These are phyloP conservation scores for Drosophila pseudoobscura DNA, from an alignment of 1,140 invertebrate genomes.

Conservation along the genomic window DNA sequence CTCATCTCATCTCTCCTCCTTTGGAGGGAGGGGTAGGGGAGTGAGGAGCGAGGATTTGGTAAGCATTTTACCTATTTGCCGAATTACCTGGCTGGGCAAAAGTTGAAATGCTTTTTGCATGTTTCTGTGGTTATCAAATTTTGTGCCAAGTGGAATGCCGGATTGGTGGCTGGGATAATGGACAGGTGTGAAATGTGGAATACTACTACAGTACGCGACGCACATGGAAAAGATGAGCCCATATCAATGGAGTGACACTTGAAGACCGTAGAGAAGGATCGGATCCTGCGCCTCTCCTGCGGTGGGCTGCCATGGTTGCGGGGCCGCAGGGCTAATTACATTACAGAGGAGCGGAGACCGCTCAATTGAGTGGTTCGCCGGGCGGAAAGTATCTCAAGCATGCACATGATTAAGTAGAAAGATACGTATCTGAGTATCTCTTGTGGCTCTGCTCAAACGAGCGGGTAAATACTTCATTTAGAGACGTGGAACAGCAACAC, in stretches of 20 bases:
- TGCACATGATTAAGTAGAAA: neutral
- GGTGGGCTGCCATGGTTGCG: no score
- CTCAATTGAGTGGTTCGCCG: no score
- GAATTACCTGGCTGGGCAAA: slow-evolving; percentile 35
- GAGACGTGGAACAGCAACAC: neutral
- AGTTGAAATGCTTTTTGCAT: slow-evolving; percentile 76
- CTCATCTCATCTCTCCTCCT: neutral
- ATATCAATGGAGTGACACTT: slow-evolving; percentile 11
- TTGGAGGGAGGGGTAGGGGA: no score
- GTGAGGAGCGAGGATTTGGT: slow-evolving; percentile 18
- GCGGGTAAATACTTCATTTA: slow-evolving; percentile 29
- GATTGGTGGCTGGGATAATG: slow-evolving; percentile 25
- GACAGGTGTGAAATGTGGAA: slow-evolving; percentile 19
- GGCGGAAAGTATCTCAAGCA: no score
- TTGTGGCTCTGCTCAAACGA: slow-evolving; percentile 13
- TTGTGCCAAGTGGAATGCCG: slow-evolving; percentile 22
- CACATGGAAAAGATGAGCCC: no score
- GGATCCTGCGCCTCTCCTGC: no score
- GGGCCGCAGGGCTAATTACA: no score
- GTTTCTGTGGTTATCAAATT: slow-evolving; percentile 61
- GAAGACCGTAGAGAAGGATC: slow-evolving; percentile 28
- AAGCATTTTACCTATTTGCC: slow-evolving; percentile 34
- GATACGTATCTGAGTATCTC: neutral
- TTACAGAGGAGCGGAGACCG: no score
- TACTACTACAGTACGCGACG: neutral